phyloP scores from a whole-genome alignment of 2,888 invertebrate genomes.

The Eupsilia transversa region DNA sequence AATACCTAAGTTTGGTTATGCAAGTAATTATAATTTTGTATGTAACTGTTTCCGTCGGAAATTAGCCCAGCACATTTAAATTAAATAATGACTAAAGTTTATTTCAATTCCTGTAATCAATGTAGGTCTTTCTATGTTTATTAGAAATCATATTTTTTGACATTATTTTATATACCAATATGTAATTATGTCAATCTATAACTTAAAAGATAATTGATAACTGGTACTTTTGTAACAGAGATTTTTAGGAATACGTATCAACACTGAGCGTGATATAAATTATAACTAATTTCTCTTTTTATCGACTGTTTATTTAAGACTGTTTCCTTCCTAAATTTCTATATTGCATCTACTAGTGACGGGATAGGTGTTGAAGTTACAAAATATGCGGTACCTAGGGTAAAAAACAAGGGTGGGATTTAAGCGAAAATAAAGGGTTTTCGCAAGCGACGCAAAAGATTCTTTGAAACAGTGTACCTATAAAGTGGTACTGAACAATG shows the following conservation, averaged over 20 bases:
- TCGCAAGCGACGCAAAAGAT: neutral
- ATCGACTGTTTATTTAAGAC: conserved; percentile 8
- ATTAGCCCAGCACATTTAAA: neutral
- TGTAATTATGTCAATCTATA: conserved; percentile 22
- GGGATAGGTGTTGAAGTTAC: neutral
- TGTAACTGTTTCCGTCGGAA: neutral
- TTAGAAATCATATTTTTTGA: neutral
- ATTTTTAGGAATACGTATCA: conserved; percentile 10
- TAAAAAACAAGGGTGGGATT: neutral
- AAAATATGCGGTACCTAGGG: neutral
- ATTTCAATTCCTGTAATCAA: conserved; percentile 24
- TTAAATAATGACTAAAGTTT: conserved; percentile 17
- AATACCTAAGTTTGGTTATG: conserved; percentile 5
- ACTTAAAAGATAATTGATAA: neutral
- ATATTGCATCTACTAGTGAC: neutral
- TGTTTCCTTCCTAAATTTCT: conserved; percentile 14
- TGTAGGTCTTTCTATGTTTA: conserved; percentile 10
- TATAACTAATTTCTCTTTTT: conserved; percentile 1
- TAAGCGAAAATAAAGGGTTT: neutral
- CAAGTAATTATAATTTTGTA: neutral
- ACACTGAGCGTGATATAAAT: conserved; percentile 24
- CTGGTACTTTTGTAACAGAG: conserved; percentile 2
- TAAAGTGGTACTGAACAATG: neutral
- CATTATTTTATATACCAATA: conserved; percentile 21
- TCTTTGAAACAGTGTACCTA: neutral